phyloP scores from a whole-genome alignment of 2,797 vertebrate species.

The Acomys russatus region DNA sequence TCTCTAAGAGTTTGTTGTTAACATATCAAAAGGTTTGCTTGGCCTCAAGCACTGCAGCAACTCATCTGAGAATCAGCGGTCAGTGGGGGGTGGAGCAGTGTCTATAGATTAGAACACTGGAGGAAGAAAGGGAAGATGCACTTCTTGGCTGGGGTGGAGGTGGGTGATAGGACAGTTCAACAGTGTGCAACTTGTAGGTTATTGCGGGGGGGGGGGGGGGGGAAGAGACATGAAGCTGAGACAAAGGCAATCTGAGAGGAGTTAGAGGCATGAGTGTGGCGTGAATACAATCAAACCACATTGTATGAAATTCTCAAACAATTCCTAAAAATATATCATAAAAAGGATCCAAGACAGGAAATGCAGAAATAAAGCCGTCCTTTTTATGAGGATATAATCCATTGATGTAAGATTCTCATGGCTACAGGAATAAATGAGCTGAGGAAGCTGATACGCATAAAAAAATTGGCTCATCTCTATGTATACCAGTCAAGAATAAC shows the following conservation, averaged over 20 bases:
- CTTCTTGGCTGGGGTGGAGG: background rate
- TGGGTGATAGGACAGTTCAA: background rate
- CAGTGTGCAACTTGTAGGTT: background rate
- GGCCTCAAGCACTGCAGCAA: background rate
- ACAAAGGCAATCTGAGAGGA: background rate
- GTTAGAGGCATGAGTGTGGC: background rate
- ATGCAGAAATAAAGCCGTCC: constrained; percentile 24
- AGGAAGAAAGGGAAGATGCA: background rate
- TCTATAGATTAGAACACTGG: background rate
- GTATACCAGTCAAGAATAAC: background rate
- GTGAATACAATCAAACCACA: background rate
- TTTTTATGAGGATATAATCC: background rate
- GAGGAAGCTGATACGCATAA: background rate
- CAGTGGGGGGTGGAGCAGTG: too few species aligned
- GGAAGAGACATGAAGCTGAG: background rate
- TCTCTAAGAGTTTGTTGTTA: background rate
- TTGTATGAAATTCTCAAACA: background rate
- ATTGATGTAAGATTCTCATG: background rate
- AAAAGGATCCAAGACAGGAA: background rate
- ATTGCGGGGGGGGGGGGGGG: background rate
- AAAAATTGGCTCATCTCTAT: background rate
- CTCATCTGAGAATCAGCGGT: background rate
- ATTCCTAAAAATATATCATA: background rate
- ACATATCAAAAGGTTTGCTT: background rate
- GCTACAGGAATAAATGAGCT: background rate